Evolutionary conservation across 2,888 invertebrate species (phyloP).

Genomic region (Malthinus seriepunctatus): DNA sequence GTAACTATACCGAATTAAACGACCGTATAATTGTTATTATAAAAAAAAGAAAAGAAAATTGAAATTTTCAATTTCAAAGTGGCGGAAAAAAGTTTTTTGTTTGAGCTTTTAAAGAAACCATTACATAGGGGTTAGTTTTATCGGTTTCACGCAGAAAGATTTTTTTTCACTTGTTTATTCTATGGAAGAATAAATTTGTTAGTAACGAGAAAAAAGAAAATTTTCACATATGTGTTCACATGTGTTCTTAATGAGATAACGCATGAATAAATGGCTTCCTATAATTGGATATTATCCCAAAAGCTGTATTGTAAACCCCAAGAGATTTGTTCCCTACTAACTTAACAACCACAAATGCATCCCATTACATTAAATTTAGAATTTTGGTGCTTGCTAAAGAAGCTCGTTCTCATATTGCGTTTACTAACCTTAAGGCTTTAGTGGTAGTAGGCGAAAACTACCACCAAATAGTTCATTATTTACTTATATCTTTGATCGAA

Average conservation of each 20-base stretch:
- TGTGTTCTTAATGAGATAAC: conserved; percentile 45
- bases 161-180: conserved; percentile 19
- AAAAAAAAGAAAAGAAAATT: too few relatives aligned
- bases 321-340: conserved; percentile 36
- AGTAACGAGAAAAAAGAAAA: conserved; percentile 25
- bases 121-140: conserved; percentile 9
- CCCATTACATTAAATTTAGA: conserved; percentile 30
- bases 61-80: too few relatives aligned
- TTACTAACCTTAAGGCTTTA: conserved; percentile 16
- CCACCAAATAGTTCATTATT: conserved; percentile 26
- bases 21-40: conserved; percentile 16
- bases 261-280: conserved; percentile 43
- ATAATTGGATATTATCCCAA: conserved; percentile 46
- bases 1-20: conserved; percentile 22
- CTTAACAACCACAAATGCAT: conserved; percentile 31
- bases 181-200: conserved; percentile 16
- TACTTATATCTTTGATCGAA: conserved; percentile 29
- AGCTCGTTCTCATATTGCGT: conserved; percentile 12
- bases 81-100: conserved; percentile 4
- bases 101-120: conserved; percentile 10
- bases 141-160: conserved; percentile 16
- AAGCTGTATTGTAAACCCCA: conserved; percentile 36
- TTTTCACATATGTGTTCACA: conserved; percentile 33
- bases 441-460: conserved; percentile 11
- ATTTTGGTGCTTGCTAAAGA: conserved; percentile 23